Percentiles rank a stretch among this genome's conserved stretches.
These are phyloP conservation scores for Herminia tarsipennalis DNA, from an alignment of 2,888 invertebrate species.

Conservation along the genomic window DNA sequence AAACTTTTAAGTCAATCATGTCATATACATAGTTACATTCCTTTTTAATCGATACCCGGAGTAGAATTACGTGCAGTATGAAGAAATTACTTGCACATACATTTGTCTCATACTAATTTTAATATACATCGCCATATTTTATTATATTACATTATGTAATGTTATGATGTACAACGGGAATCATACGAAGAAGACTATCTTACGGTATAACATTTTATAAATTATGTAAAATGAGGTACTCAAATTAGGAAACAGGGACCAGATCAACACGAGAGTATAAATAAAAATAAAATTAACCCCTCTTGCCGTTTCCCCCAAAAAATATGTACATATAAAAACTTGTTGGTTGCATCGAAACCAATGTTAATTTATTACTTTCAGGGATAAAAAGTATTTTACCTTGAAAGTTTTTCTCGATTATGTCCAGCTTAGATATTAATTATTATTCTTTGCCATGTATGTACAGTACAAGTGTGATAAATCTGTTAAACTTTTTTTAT, in stretches of 20 bases:
- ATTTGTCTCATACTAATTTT: too few relatives aligned
- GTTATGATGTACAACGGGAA: too few relatives aligned
- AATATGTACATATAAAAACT: conserved; percentile 3
- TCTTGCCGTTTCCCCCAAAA: conserved; percentile 41
- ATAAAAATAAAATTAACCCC: conserved; percentile 23
- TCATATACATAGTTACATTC: conserved; percentile 41
- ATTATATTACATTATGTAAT: too few relatives aligned
- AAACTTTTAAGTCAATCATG: conserved; percentile 12
- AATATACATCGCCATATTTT: too few relatives aligned
- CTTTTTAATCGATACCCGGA: conserved; percentile 28
- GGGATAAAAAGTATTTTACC: conserved; percentile 1
- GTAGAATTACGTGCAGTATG: conserved; percentile 1
- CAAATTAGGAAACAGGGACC: conserved; percentile 42
- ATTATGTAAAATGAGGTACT: conserved; percentile 22
- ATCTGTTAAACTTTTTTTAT: conserved; percentile 41
- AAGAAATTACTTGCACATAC: conserved; percentile 6
- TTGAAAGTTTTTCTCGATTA: conserved; percentile 18
- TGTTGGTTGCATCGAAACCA: not conserved
- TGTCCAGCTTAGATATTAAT: conserved; percentile 52
- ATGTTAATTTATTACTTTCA: conserved; percentile 3
- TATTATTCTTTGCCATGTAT: conserved; percentile 71
- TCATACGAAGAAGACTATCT: too few relatives aligned
- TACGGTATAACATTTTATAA: too few relatives aligned
- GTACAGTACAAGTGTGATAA: conserved; percentile 79
- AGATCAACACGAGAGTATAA: conserved; percentile 37